Evolutionary conservation across 1,140 invertebrate genomes (phyloP).

Genomic region (Drosophila melanica): DNA sequence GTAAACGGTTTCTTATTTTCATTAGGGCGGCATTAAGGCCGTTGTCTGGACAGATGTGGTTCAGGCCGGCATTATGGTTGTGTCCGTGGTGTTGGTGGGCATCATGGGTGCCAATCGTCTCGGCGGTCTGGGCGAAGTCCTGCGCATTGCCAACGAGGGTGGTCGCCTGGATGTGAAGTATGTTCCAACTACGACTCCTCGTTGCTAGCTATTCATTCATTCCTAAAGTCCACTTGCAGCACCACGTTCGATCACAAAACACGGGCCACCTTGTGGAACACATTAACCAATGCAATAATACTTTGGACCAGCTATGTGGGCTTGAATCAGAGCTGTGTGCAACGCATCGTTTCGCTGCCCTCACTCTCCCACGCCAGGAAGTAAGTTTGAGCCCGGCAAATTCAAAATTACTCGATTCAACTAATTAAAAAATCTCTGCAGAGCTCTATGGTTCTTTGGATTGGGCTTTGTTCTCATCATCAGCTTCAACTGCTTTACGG

Average conservation of each 20-base stretch:
- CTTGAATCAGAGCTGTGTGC: slow-evolving; percentile 77
- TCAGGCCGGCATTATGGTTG: slow-evolving; percentile 91
- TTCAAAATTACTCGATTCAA: not conserved
- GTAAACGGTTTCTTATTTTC: not conserved
- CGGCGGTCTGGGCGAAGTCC: slow-evolving; percentile 88
- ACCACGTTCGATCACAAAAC: slow-evolving; percentile 60
- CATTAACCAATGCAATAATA: slow-evolving; percentile 28
- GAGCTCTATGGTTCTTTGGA: slow-evolving; percentile 85
- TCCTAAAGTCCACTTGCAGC: slow-evolving; percentile 25
- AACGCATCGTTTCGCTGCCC: slow-evolving; percentile 73
- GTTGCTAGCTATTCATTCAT: not conserved
- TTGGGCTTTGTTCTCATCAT: slow-evolving; percentile 85
- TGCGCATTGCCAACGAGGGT: slow-evolving; percentile 85
- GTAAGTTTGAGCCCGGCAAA: slow-evolving; percentile 17
- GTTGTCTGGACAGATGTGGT: slow-evolving; percentile 95
- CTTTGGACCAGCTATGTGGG: slow-evolving; percentile 70
- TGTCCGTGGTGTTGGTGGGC: slow-evolving; percentile 88
- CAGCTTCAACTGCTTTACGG: slow-evolving; percentile 87
- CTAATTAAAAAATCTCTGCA: slow-evolving; percentile 43
- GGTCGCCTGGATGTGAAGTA: slow-evolving; percentile 87
- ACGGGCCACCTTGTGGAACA: slow-evolving; percentile 68
- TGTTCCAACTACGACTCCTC: slow-evolving; percentile 14
- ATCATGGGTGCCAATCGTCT: slow-evolving; percentile 88
- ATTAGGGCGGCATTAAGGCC: slow-evolving; percentile 92
- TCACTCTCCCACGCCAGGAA: slow-evolving; percentile 65